These are phyloP conservation scores for Phalloptychus januarius DNA, from an alignment of 2,797 vertebrate species.

Conservation along the genomic window DNA sequence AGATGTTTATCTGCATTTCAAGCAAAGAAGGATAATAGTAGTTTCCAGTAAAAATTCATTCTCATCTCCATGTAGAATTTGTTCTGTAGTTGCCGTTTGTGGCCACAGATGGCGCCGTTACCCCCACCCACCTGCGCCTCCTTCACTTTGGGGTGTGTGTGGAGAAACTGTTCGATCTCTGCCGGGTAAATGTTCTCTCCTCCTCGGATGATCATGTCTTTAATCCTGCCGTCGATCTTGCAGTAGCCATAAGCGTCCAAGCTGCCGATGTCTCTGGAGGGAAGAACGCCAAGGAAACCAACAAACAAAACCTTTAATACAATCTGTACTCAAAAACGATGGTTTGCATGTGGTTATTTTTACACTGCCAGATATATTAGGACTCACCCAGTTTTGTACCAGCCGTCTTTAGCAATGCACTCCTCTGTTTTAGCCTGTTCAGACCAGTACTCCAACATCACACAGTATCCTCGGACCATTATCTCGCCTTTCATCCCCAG, in stretches of 20 bases:
- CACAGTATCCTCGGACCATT: slow-evolving; percentile 88
- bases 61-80: no score
- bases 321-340: no score
- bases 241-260: slow-evolving; percentile 87
- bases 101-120: not conserved
- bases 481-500: slow-evolving; percentile 87
- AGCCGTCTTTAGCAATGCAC: slow-evolving; percentile 80
- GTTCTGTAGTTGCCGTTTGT: not conserved
- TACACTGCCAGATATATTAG: not conserved
- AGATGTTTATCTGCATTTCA: not conserved
- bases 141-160: slow-evolving; percentile 89
- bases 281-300: not conserved
- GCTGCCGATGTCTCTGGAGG: slow-evolving; percentile 85
- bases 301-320: not conserved
- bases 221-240: slow-evolving; percentile 90
- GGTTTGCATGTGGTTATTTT: not conserved
- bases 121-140: slow-evolving; percentile 88
- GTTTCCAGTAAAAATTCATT: not conserved
- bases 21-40: no score
- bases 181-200: slow-evolving; percentile 96
- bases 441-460: slow-evolving; percentile 93
- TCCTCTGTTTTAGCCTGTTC: slow-evolving; percentile 84
- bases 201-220: slow-evolving; percentile 95
- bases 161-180: slow-evolving; percentile 91
- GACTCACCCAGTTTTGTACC: slow-evolving; percentile 95